Percentiles rank a stretch among this genome's conserved stretches.
Conservation (phyloP, 2,797 vertebrate species). For the Cuculus canorus region DNA sequence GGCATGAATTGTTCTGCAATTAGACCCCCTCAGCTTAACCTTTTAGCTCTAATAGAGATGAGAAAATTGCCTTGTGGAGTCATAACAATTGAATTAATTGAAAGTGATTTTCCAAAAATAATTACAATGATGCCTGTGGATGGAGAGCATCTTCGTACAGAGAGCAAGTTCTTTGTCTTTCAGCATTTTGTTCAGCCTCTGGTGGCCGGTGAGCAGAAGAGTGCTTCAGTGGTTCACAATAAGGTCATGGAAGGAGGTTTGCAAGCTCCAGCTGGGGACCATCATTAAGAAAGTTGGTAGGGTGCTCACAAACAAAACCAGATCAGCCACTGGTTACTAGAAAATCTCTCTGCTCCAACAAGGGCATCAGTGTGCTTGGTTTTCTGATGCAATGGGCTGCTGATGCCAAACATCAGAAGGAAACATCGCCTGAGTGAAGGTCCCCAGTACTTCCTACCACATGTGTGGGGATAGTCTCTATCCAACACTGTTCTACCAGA, state of each 20-base stretch:
- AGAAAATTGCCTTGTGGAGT: neutral
- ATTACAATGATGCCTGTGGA: neutral
- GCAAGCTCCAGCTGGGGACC: neutral
- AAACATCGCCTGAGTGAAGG: neutral
- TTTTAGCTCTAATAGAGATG: neutral
- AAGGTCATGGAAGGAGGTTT: neutral
- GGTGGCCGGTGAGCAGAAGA: neutral
- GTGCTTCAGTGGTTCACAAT: neutral
- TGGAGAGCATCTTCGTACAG: neutral
- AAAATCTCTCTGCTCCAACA: neutral
- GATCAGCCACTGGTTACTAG: neutral
- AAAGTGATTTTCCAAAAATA: conserved; percentile 24
- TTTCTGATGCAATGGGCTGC: neutral
- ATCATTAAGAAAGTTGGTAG: neutral
- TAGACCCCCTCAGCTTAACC: neutral
- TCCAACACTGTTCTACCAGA: neutral
- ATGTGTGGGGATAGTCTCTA: fast-evolving
- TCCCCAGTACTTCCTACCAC: neutral
- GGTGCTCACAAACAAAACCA: neutral
- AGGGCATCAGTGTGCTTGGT: neutral
- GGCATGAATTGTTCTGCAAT: neutral
- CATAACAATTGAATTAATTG: conserved; percentile 12
- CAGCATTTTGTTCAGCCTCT: neutral
- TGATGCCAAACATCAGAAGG: neutral
- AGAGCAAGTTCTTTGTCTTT: neutral